Conservation (phyloP, 1,140 invertebrate species). For the Eufriesea mexicana region DNA sequence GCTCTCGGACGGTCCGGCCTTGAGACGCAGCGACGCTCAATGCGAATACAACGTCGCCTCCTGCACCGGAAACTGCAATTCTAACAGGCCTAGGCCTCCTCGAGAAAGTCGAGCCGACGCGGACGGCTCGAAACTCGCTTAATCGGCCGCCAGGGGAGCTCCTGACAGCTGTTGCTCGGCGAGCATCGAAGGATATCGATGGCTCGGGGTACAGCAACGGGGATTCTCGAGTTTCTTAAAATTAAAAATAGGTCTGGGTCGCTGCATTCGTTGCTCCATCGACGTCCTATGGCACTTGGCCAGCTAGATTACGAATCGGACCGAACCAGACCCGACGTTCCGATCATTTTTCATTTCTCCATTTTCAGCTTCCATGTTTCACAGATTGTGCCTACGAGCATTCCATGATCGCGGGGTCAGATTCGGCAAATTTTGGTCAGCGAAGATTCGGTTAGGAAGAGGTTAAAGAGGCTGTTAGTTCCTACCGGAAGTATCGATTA, state of each 20-base stretch:
- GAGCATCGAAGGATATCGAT: background rate
- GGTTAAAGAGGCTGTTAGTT: no score
- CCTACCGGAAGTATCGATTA: no score
- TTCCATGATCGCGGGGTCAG: no score
- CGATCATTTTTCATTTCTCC: no score
- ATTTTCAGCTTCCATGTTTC: no score
- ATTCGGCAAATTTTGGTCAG: no score
- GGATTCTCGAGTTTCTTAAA: slow-evolving; percentile 80
- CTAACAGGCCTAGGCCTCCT: background rate
- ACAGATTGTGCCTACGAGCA: no score
- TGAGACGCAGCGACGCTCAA: slow-evolving; percentile 78
- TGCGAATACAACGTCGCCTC: slow-evolving; percentile 63
- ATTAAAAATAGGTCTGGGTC: slow-evolving; percentile 33
- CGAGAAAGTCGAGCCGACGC: background rate
- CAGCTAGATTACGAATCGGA: slow-evolving; percentile 9
- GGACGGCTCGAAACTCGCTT: background rate
- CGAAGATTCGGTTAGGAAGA: no score
- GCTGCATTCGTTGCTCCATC: slow-evolving; percentile 10
- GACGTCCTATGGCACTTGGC: slow-evolving; percentile 22
- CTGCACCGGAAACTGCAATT: slow-evolving; percentile 71
- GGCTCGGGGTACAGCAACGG: background rate
- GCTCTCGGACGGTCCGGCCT: slow-evolving; percentile 75
- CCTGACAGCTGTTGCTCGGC: slow-evolving; percentile 6
- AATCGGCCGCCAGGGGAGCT: no score
- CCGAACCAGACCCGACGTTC: background rate